Conservation (phyloP, 2,113 vertebrate species). For the Diadophis punctatus region DNA sequence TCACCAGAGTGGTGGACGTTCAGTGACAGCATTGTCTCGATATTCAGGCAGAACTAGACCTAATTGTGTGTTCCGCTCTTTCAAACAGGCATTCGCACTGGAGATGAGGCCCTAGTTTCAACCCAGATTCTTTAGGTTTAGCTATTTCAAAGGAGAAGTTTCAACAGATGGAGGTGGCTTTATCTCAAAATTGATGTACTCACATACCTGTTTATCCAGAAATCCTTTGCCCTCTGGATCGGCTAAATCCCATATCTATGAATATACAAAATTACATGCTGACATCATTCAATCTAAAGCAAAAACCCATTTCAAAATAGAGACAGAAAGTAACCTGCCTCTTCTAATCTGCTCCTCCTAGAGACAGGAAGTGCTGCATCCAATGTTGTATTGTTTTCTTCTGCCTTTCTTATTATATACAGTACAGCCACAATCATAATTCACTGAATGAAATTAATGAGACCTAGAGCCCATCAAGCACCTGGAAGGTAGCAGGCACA, state of each 20-base stretch:
- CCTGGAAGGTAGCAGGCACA: not conserved
- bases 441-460: not conserved
- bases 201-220: conserved; percentile 91
- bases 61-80: not conserved
- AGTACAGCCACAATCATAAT: no score
- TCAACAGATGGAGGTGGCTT: not conserved
- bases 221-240: conserved; percentile 97
- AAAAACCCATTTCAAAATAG: not conserved
- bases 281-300: not conserved
- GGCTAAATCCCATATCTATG: conserved; percentile 96
- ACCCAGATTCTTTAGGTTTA: not conserved
- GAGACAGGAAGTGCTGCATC: not conserved
- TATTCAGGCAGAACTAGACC: not conserved
- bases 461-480: not conserved
- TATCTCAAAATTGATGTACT: not conserved
- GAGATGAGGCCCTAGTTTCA: not conserved
- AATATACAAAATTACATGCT: conserved; percentile 40
- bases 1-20: not conserved
- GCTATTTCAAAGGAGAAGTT: not conserved
- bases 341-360: not conserved
- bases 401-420: not conserved
- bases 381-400: not conserved
- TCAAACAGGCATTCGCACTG: not conserved
- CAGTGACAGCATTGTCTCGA: not conserved
- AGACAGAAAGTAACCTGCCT: not conserved